phyloP scores from a whole-genome alignment of 2,113 vertebrate species.

The Prionailurus viverrinus region DNA sequence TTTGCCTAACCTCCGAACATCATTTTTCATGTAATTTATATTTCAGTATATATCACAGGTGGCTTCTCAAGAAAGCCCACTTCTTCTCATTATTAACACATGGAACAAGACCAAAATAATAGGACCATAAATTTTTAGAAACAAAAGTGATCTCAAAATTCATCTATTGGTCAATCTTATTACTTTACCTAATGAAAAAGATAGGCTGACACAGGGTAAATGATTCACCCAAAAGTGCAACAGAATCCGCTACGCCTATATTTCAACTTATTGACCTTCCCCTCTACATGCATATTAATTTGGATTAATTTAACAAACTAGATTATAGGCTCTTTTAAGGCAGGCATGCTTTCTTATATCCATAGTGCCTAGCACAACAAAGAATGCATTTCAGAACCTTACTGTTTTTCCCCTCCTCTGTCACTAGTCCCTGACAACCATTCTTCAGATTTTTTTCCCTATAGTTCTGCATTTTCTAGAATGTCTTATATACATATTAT shows the following conservation, averaged over 20 bases:
- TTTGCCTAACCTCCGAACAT: neutral
- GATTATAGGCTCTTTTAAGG: neutral
- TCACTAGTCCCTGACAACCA: neutral
- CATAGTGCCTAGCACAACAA: neutral
- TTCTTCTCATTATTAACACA: neutral
- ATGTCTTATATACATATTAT: neutral
- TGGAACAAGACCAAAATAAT: neutral
- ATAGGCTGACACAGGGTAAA: neutral
- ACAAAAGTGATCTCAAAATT: neutral
- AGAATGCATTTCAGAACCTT: neutral
- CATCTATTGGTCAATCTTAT: neutral
- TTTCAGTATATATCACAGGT: neutral
- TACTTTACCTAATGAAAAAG: neutral
- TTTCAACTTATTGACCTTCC: neutral
- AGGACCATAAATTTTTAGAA: neutral
- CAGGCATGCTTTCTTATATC: neutral
- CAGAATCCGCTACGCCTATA: neutral
- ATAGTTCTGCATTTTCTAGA: neutral
- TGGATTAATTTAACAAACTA: neutral
- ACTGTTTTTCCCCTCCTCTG: neutral
- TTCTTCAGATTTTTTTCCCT: neutral
- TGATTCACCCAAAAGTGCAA: neutral
- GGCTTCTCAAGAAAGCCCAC: neutral
- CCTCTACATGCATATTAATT: neutral
- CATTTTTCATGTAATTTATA: neutral